Percentiles rank a stretch among this genome's conserved stretches.
Evolutionary conservation across 1,140 invertebrate genomes (phyloP).

Genomic region (Triops longicaudatus): DNA sequence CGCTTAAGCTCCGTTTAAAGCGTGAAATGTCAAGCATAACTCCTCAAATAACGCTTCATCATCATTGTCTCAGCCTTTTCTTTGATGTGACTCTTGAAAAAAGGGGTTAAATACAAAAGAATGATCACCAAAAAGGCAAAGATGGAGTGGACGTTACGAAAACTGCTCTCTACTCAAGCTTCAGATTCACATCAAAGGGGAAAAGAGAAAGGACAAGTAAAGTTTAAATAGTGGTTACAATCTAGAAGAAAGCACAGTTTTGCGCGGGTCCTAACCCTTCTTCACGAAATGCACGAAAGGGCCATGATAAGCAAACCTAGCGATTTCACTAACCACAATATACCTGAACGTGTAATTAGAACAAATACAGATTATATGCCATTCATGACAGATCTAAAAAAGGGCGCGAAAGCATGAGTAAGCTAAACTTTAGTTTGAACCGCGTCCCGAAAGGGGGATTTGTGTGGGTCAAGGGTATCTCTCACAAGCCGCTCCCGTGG

Average conservation of each 20-base stretch:
- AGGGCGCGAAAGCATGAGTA: neutral
- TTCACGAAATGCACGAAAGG: too few species aligned
- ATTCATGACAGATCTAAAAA: neutral
- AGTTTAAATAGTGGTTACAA: too few species aligned
- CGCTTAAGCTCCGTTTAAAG: neutral
- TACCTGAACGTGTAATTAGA: too few species aligned
- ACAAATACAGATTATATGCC: too few species aligned
- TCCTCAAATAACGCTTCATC: neutral
- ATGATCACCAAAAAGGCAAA: neutral
- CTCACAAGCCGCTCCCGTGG: neutral
- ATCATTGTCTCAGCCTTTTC: neutral
- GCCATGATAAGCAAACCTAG: too few species aligned
- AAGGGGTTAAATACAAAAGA: neutral
- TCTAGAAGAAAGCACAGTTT: too few species aligned
- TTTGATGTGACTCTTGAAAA: neutral
- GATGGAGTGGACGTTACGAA: too few species aligned
- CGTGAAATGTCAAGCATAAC: neutral
- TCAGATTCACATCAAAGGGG: too few species aligned
- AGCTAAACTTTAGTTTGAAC: neutral
- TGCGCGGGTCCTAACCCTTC: too few species aligned
- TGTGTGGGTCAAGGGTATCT: conserved; percentile 1
- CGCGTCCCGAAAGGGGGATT: neutral
- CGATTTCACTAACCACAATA: too few species aligned
- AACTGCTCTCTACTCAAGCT: too few species aligned
- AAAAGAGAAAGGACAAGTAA: too few species aligned